Evolutionary conservation across 2,888 invertebrate genomes (phyloP).

Genomic region (Ochropacha duplaris): DNA sequence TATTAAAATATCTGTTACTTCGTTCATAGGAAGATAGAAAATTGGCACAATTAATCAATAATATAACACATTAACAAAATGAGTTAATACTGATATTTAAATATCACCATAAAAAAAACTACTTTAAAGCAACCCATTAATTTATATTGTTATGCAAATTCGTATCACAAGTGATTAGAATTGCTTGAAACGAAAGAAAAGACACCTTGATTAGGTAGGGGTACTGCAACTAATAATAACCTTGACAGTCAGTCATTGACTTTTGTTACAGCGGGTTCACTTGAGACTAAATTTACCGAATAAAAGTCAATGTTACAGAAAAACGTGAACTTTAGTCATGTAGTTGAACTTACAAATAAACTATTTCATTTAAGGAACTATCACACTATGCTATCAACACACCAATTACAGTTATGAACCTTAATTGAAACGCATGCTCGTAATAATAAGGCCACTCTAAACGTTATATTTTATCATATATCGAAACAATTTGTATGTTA

Average conservation of each 20-base stretch:
- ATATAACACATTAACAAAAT: too few species aligned
- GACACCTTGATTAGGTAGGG: not conserved
- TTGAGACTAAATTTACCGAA: not conserved
- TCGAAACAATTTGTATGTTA: constrained; percentile 40
- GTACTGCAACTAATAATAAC: not conserved
- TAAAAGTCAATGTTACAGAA: not conserved
- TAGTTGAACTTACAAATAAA: constrained; percentile 19
- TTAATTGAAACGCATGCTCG: constrained; percentile 75
- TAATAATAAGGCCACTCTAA: constrained; percentile 39
- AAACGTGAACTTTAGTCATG: constrained; percentile 4
- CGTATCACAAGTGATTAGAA: not conserved
- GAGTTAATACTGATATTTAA: too few species aligned
- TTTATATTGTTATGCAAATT: too few species aligned
- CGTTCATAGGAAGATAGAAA: too few species aligned
- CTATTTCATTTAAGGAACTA: constrained; percentile 22
- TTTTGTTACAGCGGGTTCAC: not conserved
- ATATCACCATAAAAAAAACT: too few species aligned
- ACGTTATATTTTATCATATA: constrained; percentile 19
- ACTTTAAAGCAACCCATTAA: too few species aligned
- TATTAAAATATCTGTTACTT: not conserved
- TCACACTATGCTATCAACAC: constrained; percentile 23
- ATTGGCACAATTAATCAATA: too few species aligned
- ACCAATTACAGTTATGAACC: constrained; percentile 70
- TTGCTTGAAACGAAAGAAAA: not conserved
- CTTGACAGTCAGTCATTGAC: not conserved